Evolutionary conservation across 2,113 vertebrate species (phyloP), one percentile per base, ranked within the genome.

Genomic region (Aleadryas rufinucha): DNA sequence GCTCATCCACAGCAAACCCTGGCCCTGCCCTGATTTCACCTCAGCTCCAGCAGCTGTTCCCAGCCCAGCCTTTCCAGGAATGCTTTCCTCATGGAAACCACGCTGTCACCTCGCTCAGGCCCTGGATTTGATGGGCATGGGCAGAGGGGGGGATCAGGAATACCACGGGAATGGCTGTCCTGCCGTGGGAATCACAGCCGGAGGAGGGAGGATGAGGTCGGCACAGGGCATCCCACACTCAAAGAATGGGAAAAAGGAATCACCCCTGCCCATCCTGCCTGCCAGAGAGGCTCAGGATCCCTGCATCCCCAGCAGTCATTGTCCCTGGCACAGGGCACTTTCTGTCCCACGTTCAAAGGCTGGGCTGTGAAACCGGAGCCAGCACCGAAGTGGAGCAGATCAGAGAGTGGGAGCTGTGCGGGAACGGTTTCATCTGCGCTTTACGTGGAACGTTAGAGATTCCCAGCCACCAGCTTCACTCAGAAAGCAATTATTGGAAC

Each of bases 41-140:
- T 18, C 30, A 69, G 21, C 54, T 72, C 68, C 31, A n/a, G 33
- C 27, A n/a, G 14, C n/a, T 39, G 3, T 5, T 75, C 42, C 75
- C 84, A 59, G 7, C 1, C 45, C 37, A 37, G 22, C 45, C 35
- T 53, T 33, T 15, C n/a, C n/a, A 20, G 8, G 3, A 28, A 11
- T 4, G 5, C 3, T 74, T 23, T 77, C 44, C 78, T 19, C 31
- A 16, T 4, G 19, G 45, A 31, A 74, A 61, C 17, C 18, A 9
- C 1, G 0, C 3, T 41, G 42, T 41, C 1, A 1, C 3, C 49
- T 44, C 31, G 1, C 2, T 1, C 4, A 19, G 17, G 22, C 22
- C n/a, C 50, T 22, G 8, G 22, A 20, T 37, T 16, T 24, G 11
- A 19, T 8, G 49, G 30, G 2, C 5, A 11, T 0, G 1, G n/a